Base-by-base conservation (phyloP, 1,140 invertebrate genomes). In the Diuraphis noxia region DNA sequence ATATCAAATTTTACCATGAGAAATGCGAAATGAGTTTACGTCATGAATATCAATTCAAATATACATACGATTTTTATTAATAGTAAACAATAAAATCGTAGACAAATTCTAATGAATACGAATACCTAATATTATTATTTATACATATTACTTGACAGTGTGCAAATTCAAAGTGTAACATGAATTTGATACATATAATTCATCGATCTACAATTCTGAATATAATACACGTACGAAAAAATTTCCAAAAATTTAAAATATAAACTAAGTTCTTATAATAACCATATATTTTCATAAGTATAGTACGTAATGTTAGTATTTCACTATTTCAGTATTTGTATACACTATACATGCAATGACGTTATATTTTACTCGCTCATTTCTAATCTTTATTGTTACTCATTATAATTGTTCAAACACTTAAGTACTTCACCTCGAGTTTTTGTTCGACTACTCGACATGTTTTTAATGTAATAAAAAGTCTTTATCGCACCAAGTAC, bases 381-480 rank as follows among this genome's bases (percentile, higher is more conserved):
- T 86, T 86, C 46, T 86, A 86, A 86, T 86, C 85, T 86, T 86
- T 86, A 86, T 86, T 86, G 85, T 86, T 86, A 49, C 34, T 52
- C 85, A 86, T 86, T 86, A 86, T 86, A 86, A 86, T 86, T 86
- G 46, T 86, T 86, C 85, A 86, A 86, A 86, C 85, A 88, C 86
- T 88, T 56, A 49, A 86, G 49, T 46, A 88, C 86, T 88, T 63
- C 86, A 88, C 36, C 23, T 88, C 63, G 40, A n/a, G 88, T 72
- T 79, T 63, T 90, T 79, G 56, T 79, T 38, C 72, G 19, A 38
- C 88, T 90, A 46, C 88, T 90, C 41, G 41, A 90, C 72, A 72
- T 88, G 87, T 88, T 88, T 88, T 79, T 38, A 90, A 90, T 30
- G 88, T 34, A 46, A 90, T 90, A 79, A 90, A 90, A 25, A 46